Evolutionary conservation across 2,797 vertebrate genomes (phyloP).

Genomic region (Betta splendens): DNA sequence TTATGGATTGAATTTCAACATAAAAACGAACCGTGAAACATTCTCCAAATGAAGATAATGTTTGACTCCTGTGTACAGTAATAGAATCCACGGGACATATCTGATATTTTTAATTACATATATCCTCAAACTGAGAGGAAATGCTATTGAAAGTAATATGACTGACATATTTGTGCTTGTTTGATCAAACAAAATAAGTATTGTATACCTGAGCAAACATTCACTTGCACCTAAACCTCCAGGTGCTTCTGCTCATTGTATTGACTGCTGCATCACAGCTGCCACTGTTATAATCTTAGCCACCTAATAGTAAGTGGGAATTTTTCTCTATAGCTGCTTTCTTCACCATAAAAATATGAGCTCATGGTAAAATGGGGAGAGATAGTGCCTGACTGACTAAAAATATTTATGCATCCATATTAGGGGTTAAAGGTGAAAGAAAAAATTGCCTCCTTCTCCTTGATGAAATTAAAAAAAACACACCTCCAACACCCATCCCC

Average conservation of each 20-base stretch:
- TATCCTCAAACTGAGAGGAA: constrained; percentile 26
- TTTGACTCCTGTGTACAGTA: constrained; percentile 33
- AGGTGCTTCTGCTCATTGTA: constrained; percentile 26
- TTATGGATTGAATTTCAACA: constrained; percentile 54
- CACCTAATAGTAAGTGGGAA: constrained; percentile 8
- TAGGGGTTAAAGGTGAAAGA: constrained; percentile 5
- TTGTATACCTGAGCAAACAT: constrained; percentile 30
- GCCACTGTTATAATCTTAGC: constrained; percentile 20
- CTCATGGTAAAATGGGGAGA: not conserved
- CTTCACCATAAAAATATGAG: constrained; percentile 10
- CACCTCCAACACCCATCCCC: not conserved
- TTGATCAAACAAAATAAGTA: constrained; percentile 35
- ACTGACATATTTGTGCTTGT: constrained; percentile 43
- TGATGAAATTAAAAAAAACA: constrained; percentile 18
- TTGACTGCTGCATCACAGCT: constrained; percentile 16
- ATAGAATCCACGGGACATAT: constrained; percentile 32
- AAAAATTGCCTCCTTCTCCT: not conserved
- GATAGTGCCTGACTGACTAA: not conserved
- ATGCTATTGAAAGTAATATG: constrained; percentile 29
- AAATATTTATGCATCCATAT: constrained; percentile 10
- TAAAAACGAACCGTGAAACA: constrained; percentile 52
- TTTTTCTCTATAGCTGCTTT: constrained; percentile 8
- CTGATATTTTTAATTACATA: constrained; percentile 45
- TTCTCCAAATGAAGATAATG: constrained; percentile 42
- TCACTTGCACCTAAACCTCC: constrained; percentile 22